Evolutionary conservation across 2,113 vertebrate genomes (phyloP).

Genomic region (Dromaius novaehollandiae): DNA sequence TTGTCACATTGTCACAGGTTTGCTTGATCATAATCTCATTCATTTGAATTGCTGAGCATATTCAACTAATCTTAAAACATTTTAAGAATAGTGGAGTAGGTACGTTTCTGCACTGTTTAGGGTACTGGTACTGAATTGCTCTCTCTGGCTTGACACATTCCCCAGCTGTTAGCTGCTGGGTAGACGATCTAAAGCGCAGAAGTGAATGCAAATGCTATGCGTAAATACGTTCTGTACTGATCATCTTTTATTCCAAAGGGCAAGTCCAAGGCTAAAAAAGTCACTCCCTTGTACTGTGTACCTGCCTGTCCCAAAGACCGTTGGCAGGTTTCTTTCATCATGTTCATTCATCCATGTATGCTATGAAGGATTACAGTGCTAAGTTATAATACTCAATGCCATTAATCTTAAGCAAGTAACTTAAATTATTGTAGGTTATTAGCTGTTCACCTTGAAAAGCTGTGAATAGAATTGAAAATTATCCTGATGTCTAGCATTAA

Average conservation of each 20-base stretch:
- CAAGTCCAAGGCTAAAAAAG: constrained; percentile 14
- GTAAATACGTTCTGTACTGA: background rate
- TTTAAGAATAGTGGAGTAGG: background rate
- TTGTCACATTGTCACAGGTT: background rate
- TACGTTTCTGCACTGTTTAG: background rate
- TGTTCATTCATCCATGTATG: constrained; percentile 5
- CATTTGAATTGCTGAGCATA: background rate
- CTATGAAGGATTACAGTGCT: constrained; percentile 28
- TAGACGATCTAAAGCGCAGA: background rate
- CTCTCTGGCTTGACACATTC: background rate
- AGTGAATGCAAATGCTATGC: background rate
- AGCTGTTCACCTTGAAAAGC: constrained; percentile 73
- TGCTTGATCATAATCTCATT: background rate
- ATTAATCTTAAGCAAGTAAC: constrained; percentile 66
- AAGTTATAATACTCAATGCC: constrained; percentile 45
- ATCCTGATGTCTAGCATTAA: background rate
- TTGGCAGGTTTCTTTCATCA: constrained; percentile 7
- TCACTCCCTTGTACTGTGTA: background rate
- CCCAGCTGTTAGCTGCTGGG: background rate
- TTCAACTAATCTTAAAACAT: background rate
- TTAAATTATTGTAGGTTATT: constrained; percentile 63
- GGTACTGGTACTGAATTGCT: background rate
- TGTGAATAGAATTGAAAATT: constrained; percentile 67
- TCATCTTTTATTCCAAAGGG: background rate
- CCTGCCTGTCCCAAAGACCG: background rate